phyloP scores from a whole-genome alignment of 1,140 invertebrate species.

The Melitaea cinxia region DNA sequence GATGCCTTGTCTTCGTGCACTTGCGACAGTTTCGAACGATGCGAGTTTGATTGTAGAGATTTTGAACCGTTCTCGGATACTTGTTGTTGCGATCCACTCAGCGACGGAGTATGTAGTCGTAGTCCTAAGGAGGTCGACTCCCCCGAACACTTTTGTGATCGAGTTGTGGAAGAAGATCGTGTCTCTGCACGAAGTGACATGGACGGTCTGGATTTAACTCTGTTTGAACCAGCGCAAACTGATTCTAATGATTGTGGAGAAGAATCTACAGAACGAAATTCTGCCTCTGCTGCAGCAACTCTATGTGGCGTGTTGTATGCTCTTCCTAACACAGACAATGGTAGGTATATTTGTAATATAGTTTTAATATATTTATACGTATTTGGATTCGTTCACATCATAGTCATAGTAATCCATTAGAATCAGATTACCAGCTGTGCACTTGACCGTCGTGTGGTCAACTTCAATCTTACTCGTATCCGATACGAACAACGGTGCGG shows the following conservation, averaged over 20 bases:
- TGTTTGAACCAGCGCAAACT: constrained; percentile 84
- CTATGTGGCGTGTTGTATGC: constrained; percentile 72
- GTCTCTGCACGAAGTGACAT: constrained; percentile 84
- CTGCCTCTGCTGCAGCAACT: constrained; percentile 53
- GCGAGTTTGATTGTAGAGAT: constrained; percentile 79
- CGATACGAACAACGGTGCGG: constrained; percentile 75
- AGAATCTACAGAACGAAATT: constrained; percentile 51
- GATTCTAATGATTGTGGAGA: constrained; percentile 67
- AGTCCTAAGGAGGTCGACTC: constrained; percentile 79
- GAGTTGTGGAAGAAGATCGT: constrained; percentile 68
- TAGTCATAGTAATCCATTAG: constrained; percentile 42
- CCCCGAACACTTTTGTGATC: constrained; percentile 72
- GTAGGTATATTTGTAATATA: constrained; percentile 55
- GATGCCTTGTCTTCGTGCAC: constrained; percentile 77
- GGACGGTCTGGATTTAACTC: constrained; percentile 85
- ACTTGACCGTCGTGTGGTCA: constrained; percentile 51
- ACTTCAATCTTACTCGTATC: constrained; percentile 58
- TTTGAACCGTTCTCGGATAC: constrained; percentile 83
- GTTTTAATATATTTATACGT: constrained; percentile 40
- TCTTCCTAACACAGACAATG: constrained; percentile 52
- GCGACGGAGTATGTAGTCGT: constrained; percentile 76
- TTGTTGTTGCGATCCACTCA: constrained; percentile 78
- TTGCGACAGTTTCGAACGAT: constrained; percentile 79
- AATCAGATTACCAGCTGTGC: constrained; percentile 39
- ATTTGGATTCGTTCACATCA: neutral